Evolutionary conservation across 1,140 invertebrate genomes (phyloP), one percentile per base, ranked within the genome.

Genomic region (Meloidogyne floridensis): DNA sequence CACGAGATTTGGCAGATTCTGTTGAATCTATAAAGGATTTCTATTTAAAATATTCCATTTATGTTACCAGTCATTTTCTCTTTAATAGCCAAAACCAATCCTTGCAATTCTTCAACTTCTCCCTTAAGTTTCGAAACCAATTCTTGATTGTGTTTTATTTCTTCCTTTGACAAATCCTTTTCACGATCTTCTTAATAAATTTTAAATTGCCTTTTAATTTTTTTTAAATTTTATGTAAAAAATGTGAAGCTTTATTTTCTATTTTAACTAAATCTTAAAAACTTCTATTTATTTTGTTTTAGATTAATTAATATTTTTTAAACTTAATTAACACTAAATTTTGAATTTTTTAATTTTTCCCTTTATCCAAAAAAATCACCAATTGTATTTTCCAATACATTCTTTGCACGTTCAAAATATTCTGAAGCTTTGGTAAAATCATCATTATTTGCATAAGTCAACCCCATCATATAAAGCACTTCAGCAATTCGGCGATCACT

Each of bases 401-500:
- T 43, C 11, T 53, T 75, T 47, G 81, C 81, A 32, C 11, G 18
- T 56, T 82, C 77, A 56, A 82, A 82, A 74, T 43, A 65, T 53
- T 72, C 81, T 1, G 81, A 80, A 6, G 81, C 81, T 0, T 53
- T 80, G 6, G 20, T 54, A 43, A 81, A 82, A 20, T 82, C 81
- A 53, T 82, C 20, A 32, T 74, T 81, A 56, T 72, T 71, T 43
- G 18, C 71, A 43, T 82, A 75, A 10, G 77, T 81, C 11, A 20
- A n/a, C 13, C 81, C 79, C 18, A 82, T 74, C 43, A 72, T 70
- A 53, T 56, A 82, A 43, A 75, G 32, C 20, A 70, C 70, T 53
- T 82, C 81, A 9, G 77, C 80, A 56, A 83, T 82, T 42, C 79
- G 59, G 43, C 81, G 81, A 72, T 82, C 79, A 72, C 53, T 54